Percentiles rank a stretch among this genome's conserved stretches.
Evolutionary conservation across 1,140 invertebrate genomes (phyloP).

Genomic region (Atta cephalotes): DNA sequence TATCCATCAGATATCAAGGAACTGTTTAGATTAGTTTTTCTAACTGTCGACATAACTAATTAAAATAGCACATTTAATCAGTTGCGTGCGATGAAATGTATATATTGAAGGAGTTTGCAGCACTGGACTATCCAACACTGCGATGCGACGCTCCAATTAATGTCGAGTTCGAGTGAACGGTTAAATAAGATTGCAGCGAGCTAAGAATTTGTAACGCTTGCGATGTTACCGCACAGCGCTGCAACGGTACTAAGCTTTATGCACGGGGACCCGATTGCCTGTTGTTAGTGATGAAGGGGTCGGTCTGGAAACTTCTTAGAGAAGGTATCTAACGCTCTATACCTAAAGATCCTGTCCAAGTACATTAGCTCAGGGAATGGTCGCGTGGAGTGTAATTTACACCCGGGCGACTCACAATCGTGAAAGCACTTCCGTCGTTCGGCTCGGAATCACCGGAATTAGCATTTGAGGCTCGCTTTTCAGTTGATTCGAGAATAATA

Average conservation of each 20-base stretch:
- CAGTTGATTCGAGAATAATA: constrained; percentile 35
- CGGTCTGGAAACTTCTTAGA: constrained; percentile 61
- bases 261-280: constrained; percentile 45
- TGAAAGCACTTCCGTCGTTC: constrained; percentile 28
- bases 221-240: not conserved
- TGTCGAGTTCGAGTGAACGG: not conserved
- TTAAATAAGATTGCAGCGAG: constrained; percentile 40
- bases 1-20: not conserved
- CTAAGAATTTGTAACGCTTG: constrained; percentile 25
- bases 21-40: constrained; percentile 1
- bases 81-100: no score
- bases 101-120: no score
- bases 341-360: constrained; percentile 59
- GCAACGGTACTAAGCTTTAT: constrained; percentile 25
- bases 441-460: constrained; percentile 49
- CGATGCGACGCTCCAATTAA: constrained; percentile 12
- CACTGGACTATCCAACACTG: not conserved
- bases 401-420: constrained; percentile 54
- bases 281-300: constrained; percentile 53
- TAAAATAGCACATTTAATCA: not conserved
- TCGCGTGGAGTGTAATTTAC: constrained; percentile 54
- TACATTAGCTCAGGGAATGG: constrained; percentile 53
- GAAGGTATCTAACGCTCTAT: constrained; percentile 15
- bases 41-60: not conserved
- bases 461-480: constrained; percentile 54